These are phyloP conservation scores for Ectobius pallidus DNA, from an alignment of 2,888 invertebrate genomes.

Conservation along the genomic window DNA sequence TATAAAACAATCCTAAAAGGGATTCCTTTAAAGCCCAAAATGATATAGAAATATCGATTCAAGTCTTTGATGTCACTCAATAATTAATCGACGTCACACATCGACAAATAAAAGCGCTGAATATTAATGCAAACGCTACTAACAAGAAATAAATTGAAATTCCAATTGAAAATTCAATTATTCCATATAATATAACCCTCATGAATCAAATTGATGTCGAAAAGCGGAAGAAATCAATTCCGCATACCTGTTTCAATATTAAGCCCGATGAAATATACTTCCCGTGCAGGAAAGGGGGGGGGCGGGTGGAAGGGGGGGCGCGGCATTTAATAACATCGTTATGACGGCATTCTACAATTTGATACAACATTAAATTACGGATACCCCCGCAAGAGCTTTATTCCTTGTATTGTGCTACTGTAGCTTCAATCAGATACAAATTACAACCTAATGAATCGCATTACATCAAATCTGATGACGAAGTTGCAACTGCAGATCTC, in stretches of 20 bases:
- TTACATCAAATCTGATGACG: constrained; percentile 3
- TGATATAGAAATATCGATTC: too few species aligned
- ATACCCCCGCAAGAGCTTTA: too few species aligned
- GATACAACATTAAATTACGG: background rate
- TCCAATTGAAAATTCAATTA: constrained; percentile 19
- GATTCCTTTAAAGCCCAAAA: too few species aligned
- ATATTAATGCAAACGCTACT: constrained; percentile 30
- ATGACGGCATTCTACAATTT: background rate
- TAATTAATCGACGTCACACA: too few species aligned
- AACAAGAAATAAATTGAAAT: background rate
- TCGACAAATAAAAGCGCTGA: too few species aligned
- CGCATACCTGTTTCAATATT: background rate
- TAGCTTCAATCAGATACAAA: background rate
- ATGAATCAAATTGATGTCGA: background rate
- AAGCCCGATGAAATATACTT: background rate
- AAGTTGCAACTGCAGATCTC: background rate
- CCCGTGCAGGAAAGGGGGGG: background rate
- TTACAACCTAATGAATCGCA: background rate
- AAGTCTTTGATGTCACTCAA: too few species aligned
- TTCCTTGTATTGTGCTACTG: background rate
- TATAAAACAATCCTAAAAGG: too few species aligned
- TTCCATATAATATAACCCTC: constrained; percentile 5
- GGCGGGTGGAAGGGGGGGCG: too few species aligned
- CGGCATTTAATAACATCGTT: background rate
- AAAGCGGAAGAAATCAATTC: background rate